A percentile compares a stretch with the other conserved stretches of the same genome.
Evolutionary conservation across 1,140 invertebrate genomes (phyloP).

Genomic region (Papilio xuthus): DNA sequence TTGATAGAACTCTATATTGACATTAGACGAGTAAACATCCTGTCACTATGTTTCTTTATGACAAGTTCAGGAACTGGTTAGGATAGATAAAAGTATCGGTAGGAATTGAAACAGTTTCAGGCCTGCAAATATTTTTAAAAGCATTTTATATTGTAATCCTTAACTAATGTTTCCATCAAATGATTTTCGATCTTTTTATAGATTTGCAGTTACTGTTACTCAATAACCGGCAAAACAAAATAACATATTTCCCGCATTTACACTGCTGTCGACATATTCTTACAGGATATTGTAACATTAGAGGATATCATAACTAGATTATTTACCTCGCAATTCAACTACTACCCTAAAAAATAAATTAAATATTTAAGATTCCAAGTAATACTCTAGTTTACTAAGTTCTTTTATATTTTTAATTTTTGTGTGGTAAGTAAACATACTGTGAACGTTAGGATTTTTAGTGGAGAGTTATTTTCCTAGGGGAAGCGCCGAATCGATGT

Average conservation of each 20-base stretch:
- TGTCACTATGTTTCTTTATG: no score
- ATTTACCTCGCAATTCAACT: background rate
- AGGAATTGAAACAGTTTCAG: no score
- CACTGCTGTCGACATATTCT: background rate
- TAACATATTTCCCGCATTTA: background rate
- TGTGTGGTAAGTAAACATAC: background rate
- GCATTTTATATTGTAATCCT: background rate
- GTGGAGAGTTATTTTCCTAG: no score
- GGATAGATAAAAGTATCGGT: no score
- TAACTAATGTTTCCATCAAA: background rate
- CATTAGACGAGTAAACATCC: no score
- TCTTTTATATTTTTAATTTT: background rate
- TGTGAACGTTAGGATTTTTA: no score
- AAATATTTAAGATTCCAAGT: background rate
- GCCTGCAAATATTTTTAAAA: no score
- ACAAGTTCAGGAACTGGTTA: no score
- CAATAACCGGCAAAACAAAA: slow-evolving; percentile 2
- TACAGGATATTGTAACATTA: slow-evolving; percentile 14
- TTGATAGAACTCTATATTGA: no score
- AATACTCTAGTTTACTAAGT: no score
- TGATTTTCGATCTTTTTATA: background rate
- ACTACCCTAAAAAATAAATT: background rate
- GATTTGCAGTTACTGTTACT: background rate
- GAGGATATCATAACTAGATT: background rate
- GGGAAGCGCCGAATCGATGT: no score